A percentile compares a stretch with the other conserved stretches of the same genome.
These are phyloP conservation scores for Polyommatus icarus DNA, from an alignment of 2,888 invertebrate species.

Conservation along the genomic window DNA sequence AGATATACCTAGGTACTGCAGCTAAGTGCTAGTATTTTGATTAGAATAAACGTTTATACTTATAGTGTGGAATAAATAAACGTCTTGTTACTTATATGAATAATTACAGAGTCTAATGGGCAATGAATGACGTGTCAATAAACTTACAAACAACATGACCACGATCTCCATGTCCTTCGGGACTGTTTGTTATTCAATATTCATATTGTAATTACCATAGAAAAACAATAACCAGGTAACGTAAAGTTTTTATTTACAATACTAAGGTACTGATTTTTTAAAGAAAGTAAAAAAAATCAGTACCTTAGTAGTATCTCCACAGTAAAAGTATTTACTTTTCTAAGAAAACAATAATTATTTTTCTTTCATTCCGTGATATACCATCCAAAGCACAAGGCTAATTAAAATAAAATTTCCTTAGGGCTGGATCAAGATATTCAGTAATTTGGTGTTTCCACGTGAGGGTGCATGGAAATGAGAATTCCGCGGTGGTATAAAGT, in stretches of 20 bases:
- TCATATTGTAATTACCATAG: background rate
- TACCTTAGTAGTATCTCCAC: too few relatives aligned
- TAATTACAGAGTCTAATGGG: background rate
- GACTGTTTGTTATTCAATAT: too few relatives aligned
- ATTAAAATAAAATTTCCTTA: slow-evolving; percentile 29
- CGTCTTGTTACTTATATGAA: background rate
- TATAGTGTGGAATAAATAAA: background rate
- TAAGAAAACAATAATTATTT: background rate
- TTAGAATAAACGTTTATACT: too few relatives aligned
- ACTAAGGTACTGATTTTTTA: too few relatives aligned
- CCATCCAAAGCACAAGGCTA: background rate
- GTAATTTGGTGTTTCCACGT: slow-evolving; percentile 28
- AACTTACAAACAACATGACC: background rate
- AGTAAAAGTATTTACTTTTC: too few relatives aligned
- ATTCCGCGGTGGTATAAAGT: slow-evolving; percentile 33
- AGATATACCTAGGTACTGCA: too few relatives aligned
- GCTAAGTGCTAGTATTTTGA: too few relatives aligned
- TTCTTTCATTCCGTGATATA: background rate
- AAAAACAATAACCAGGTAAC: too few relatives aligned
- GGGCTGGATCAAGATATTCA: slow-evolving; percentile 18
- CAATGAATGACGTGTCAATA: background rate
- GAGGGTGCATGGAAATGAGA: slow-evolving; percentile 26
- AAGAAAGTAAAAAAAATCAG: too few relatives aligned
- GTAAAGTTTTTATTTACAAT: too few relatives aligned
- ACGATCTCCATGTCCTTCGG: background rate